Percentiles rank a stretch among this genome's conserved stretches.
Evolutionary conservation across 2,888 invertebrate species (phyloP).

Genomic region (Tenthredo livida): DNA sequence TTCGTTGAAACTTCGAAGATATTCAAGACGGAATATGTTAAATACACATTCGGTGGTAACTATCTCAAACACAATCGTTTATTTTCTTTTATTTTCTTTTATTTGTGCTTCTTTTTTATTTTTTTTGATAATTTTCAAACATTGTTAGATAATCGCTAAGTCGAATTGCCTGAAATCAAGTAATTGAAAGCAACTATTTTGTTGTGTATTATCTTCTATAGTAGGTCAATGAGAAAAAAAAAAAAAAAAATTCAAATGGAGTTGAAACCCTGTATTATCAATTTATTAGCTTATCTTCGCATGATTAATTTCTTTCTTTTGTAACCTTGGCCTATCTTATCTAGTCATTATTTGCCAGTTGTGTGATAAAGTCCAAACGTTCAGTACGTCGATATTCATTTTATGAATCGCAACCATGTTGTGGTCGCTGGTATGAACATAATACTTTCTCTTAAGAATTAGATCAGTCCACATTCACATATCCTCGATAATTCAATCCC

Average conservation of each 20-base stretch:
- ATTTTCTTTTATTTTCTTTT: slow-evolving; percentile 12
- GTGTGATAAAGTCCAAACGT: neutral
- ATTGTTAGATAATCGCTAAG: neutral
- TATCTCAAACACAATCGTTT: slow-evolving; percentile 18
- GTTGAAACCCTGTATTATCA: neutral
- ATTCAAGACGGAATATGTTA: slow-evolving; percentile 49
- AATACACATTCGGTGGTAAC: slow-evolving; percentile 52
- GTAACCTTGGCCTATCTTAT: neutral
- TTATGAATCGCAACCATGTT: neutral
- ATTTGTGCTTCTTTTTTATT: neutral
- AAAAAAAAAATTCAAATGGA: neutral
- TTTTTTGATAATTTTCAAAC: neutral
- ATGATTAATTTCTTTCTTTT: neutral
- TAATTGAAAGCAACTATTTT: neutral
- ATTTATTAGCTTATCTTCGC: neutral
- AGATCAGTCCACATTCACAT: neutral
- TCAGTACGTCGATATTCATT: neutral
- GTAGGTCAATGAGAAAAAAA: neutral
- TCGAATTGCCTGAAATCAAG: neutral
- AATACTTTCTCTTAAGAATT: neutral
- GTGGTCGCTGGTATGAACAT: slow-evolving; percentile 26
- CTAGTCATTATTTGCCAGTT: neutral
- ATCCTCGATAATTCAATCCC: no score
- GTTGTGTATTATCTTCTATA: neutral
- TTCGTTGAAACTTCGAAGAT: slow-evolving; percentile 30